Evolutionary conservation across 2,113 vertebrate genomes (phyloP).

Genomic region (Opisthocomus hoazin): DNA sequence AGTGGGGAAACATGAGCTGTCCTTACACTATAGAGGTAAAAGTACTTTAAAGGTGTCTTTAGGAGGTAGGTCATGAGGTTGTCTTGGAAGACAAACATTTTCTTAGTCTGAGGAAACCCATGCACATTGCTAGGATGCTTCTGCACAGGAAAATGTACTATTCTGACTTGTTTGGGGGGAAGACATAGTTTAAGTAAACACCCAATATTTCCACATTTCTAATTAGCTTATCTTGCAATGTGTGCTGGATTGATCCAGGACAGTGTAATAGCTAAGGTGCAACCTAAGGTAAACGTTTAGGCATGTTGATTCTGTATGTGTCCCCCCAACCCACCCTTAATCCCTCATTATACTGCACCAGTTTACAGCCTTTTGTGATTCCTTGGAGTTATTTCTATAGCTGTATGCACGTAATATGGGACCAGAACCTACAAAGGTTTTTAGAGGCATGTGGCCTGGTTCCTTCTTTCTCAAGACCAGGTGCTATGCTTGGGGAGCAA

Average conservation of each 20-base stretch:
- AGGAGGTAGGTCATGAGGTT: not conserved
- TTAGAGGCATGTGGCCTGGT: not conserved
- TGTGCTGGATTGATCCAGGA: not conserved
- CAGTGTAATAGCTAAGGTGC: not conserved
- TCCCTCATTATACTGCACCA: not conserved
- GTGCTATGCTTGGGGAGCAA: not conserved
- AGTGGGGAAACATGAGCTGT: not conserved
- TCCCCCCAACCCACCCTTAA: not conserved
- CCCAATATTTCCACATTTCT: not conserved
- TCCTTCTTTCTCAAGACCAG: not conserved
- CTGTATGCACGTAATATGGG: rapidly evolving
- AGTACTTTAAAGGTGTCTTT: not conserved
- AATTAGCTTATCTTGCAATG: not conserved
- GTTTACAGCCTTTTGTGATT: not conserved
- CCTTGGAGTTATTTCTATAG: not conserved
- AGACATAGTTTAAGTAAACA: not conserved
- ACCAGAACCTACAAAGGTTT: not conserved
- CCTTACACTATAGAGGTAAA: not conserved
- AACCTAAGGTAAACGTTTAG: not conserved
- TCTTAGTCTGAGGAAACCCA: not conserved
- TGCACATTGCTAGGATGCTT: not conserved
- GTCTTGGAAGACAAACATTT: not conserved
- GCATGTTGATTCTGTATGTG: rapidly evolving
- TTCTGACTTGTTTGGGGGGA: not conserved
- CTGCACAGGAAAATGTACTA: not conserved